Conservation (phyloP, 2,797 vertebrate species). For the Coranthus polyacanthus region DNA sequence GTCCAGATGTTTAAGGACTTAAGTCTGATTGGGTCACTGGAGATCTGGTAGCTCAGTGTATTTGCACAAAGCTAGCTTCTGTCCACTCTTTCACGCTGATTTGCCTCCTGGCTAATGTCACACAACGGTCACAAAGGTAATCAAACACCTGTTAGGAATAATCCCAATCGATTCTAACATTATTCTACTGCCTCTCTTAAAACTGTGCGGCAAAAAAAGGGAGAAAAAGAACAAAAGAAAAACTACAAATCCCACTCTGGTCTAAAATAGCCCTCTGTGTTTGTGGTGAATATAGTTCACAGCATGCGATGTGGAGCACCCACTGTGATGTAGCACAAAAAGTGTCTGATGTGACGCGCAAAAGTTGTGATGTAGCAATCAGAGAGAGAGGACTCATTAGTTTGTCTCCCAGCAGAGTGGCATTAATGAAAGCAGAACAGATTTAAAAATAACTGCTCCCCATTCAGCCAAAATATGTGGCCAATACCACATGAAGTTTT, state of each 20-base stretch:
- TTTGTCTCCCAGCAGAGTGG: constrained; percentile 64
- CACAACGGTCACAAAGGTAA: not conserved
- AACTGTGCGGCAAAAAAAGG: not conserved
- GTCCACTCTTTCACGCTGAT: not conserved
- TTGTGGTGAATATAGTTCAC: constrained; percentile 42
- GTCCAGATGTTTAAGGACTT: constrained; percentile 49
- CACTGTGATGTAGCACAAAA: constrained; percentile 63
- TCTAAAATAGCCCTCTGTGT: constrained; percentile 25
- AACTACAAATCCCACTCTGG: constrained; percentile 2
- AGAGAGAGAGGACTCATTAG: constrained; percentile 70
- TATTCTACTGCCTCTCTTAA: not conserved
- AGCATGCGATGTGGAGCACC: constrained; percentile 42
- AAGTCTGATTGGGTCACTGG: constrained; percentile 2
- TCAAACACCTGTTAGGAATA: not conserved
- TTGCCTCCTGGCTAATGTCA: not conserved
- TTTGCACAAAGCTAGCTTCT: not conserved
- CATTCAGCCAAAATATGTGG: constrained; percentile 56
- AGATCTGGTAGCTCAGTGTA: constrained; percentile 2
- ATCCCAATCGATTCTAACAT: not conserved
- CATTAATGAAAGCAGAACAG: constrained; percentile 70
- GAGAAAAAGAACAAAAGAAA: not conserved
- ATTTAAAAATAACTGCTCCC: constrained; percentile 62
- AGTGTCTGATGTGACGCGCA: constrained; percentile 57
- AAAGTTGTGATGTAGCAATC: constrained; percentile 66
- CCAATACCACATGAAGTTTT: constrained; percentile 31